Evolutionary conservation across 2,797 vertebrate species (phyloP).

Genomic region (Buceros bicornis): DNA sequence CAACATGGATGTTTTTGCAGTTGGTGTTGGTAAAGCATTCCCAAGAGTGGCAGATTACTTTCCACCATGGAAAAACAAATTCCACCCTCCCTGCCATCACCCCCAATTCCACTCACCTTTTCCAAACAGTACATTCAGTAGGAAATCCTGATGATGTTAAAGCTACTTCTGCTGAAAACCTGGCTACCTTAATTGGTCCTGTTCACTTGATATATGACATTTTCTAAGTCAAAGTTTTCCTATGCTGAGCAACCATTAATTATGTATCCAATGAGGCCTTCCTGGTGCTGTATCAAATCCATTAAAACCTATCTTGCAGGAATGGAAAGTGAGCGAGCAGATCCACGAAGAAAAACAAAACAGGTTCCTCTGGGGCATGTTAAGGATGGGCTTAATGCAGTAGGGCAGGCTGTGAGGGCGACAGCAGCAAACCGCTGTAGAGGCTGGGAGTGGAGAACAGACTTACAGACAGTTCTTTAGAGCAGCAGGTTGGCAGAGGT

Average conservation of each 20-base stretch:
- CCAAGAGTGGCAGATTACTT: slow-evolving; percentile 55
- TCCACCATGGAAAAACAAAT: slow-evolving; percentile 70
- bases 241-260: slow-evolving; percentile 28
- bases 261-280: slow-evolving; percentile 26
- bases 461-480: background rate
- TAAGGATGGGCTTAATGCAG: slow-evolving; percentile 9
- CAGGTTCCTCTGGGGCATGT: slow-evolving; percentile 10
- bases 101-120: slow-evolving; percentile 61
- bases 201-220: slow-evolving; percentile 48
- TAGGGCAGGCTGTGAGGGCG: background rate
- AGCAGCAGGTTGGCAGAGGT: background rate
- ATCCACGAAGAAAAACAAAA: slow-evolving; percentile 11
- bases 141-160: slow-evolving; percentile 71
- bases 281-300: slow-evolving; percentile 29
- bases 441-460: background rate
- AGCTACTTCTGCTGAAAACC: slow-evolving; percentile 68
- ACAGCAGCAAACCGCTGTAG: background rate
- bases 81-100: slow-evolving; percentile 11
- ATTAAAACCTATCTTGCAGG: slow-evolving; percentile 26
- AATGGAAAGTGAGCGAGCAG: slow-evolving; percentile 44
- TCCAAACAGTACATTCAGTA: slow-evolving; percentile 60
- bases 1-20: slow-evolving; percentile 66
- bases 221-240: slow-evolving; percentile 59
- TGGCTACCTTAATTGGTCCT: slow-evolving; percentile 35
- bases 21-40: slow-evolving; percentile 62